Conservation (phyloP, 1,140 invertebrate species). For the Oryctes rhinoceros region DNA sequence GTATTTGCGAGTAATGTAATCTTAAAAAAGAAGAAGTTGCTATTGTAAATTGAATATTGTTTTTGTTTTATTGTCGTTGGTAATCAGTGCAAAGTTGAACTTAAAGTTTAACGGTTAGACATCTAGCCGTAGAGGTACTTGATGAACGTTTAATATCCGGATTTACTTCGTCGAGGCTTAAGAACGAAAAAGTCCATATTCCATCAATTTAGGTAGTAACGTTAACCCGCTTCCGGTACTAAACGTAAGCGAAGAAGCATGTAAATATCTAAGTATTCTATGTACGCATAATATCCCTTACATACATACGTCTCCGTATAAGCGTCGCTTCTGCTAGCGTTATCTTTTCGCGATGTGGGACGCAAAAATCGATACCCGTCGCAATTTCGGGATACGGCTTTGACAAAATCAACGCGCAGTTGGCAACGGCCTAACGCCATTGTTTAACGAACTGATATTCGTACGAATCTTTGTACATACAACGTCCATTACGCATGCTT, state of each 20-base stretch:
- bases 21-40: no score
- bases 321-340: neutral
- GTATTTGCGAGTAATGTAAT: no score
- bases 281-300: neutral
- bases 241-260: neutral
- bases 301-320: neutral
- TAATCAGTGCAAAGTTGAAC: no score
- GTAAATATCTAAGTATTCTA: neutral
- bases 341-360: slow-evolving; percentile 1
- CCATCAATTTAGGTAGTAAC: neutral
- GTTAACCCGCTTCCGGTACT: neutral
- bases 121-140: no score
- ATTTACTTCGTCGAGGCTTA: neutral
- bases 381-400: neutral
- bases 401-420: slow-evolving; percentile 11
- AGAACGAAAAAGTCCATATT: neutral
- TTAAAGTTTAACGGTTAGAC: no score
- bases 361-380: neutral
- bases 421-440: neutral
- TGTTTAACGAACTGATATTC: slow-evolving; percentile 11
- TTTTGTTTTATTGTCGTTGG: no score
- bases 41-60: no score
- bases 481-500: neutral
- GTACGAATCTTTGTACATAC: neutral
- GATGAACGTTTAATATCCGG: neutral